Evolutionary conservation across 2,797 vertebrate genomes (phyloP), one percentile per base, ranked within the genome.

Genomic region (Apogon talboti): DNA sequence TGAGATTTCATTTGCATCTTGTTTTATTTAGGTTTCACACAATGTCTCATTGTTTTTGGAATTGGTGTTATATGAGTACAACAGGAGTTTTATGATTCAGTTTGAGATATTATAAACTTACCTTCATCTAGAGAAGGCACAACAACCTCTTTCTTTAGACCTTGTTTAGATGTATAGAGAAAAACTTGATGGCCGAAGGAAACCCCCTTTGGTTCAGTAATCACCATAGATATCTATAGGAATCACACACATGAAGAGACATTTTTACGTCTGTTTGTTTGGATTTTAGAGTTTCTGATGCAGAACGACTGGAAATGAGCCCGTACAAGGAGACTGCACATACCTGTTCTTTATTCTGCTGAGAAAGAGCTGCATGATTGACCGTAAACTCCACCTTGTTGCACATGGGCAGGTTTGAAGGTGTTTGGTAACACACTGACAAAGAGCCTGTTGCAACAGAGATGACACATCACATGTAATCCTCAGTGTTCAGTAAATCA

Each of bases 351-450:
- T 35, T 18, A 21, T 74, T 61, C 54, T 67, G 60, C 11, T 68
- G 77, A 50, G 51, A 12, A 38, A 74, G 16, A 54, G 19, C 38
- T 21, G 58, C 7, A 4, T 57, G 60, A 46, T 74, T 88, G 24
- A 92, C 51, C 0, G 2, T 82, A 59, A 94, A 93, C 66, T 86
- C 52, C 66, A 92, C 79, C 68, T 49, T 90, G 74, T 90, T 92
- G 79, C 89, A 94, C 1, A 12, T 7, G 2, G 66, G 49, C 5
- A 91, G 5, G 28, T 15, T 37, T 1, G 2, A 0, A 1, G 45
- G 46, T 11, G 16, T 43, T 5, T 24, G 1, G 71, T 90, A 92
- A 60, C 90, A 92, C 71, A 93, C 55, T 0, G 59, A 86, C 47
- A 93, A 18, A 28, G 62, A 90, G 0, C 18, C 84, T 79, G 70